Conservation (phyloP, 2,113 vertebrate genomes). For the Physeter macrocephalus region DNA sequence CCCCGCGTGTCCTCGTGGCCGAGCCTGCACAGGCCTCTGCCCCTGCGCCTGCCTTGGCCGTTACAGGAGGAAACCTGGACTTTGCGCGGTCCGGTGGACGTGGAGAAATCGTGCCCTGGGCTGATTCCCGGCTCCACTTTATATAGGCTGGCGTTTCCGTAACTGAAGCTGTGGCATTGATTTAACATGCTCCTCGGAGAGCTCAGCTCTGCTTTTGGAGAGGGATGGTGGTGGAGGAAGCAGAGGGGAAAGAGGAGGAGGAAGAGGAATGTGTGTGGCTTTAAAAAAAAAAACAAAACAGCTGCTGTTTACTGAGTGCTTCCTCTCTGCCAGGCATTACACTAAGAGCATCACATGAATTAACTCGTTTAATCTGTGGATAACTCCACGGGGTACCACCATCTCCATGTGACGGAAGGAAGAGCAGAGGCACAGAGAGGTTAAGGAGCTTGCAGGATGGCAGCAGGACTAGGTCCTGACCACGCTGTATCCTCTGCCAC, state of each 20-base stretch:
- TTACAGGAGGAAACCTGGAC: not conserved
- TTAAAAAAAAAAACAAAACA: not conserved
- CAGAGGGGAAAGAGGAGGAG: not conserved
- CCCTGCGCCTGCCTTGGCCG: not conserved
- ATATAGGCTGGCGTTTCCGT: rapidly evolving
- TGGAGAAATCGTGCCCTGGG: not conserved
- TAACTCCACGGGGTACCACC: not conserved
- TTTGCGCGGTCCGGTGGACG: not conserved
- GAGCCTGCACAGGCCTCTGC: not conserved
- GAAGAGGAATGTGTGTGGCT: not conserved
- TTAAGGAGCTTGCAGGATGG: not conserved
- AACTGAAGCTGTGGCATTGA: not conserved
- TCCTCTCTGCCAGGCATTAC: not conserved
- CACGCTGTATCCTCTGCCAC: not conserved
- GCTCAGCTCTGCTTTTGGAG: not conserved
- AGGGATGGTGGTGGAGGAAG: not conserved
- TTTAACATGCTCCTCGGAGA: not conserved
- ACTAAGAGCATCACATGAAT: not conserved
- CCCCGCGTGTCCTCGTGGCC: rapidly evolving
- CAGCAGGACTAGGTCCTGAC: no score
- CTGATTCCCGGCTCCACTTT: not conserved
- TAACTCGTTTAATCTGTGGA: not conserved
- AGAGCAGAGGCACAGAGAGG: not conserved
- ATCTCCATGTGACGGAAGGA: rapidly evolving
- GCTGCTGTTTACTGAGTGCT: not conserved